phyloP scores from a whole-genome alignment of 2,888 invertebrate genomes.

The Heteropelma amictum region DNA sequence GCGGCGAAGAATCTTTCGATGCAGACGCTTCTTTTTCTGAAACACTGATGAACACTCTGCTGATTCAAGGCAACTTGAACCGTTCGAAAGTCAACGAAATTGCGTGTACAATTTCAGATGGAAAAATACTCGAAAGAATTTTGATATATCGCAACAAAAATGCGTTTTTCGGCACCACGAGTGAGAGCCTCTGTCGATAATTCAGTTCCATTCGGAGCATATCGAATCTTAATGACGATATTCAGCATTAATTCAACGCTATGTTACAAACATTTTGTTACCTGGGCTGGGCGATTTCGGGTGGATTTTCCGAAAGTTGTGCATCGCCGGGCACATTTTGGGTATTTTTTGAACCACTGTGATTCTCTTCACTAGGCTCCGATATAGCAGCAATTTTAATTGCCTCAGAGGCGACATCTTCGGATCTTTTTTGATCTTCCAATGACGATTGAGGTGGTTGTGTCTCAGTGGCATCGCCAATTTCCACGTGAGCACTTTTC shows the following conservation, averaged over 20 bases:
- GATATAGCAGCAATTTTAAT: neutral
- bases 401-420: neutral
- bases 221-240: too few relatives aligned
- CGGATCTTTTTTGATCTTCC: neutral
- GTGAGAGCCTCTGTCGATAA: too few relatives aligned
- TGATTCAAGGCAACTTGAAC: too few relatives aligned
- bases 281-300: neutral
- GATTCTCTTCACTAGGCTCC: neutral
- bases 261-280: too few relatives aligned
- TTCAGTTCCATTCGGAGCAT: too few relatives aligned
- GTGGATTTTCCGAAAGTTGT: neutral
- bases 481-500: neutral
- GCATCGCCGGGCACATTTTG: neutral
- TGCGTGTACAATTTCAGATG: too few relatives aligned
- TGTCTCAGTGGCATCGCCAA: neutral
- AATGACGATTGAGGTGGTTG: neutral
- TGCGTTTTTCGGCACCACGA: too few relatives aligned
- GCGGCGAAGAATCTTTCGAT: conserved; percentile 81
- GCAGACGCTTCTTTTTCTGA: conserved; percentile 61
- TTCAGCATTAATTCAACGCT: too few relatives aligned
- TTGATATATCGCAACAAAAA: too few relatives aligned
- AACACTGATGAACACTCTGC: conserved; percentile 17
- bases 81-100: too few relatives aligned
- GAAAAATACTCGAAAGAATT: too few relatives aligned
- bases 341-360: neutral